Percentiles rank a stretch among this genome's conserved stretches.
phyloP scores from a whole-genome alignment of 2,113 vertebrate species.

The Hydrolagus affinis region DNA sequence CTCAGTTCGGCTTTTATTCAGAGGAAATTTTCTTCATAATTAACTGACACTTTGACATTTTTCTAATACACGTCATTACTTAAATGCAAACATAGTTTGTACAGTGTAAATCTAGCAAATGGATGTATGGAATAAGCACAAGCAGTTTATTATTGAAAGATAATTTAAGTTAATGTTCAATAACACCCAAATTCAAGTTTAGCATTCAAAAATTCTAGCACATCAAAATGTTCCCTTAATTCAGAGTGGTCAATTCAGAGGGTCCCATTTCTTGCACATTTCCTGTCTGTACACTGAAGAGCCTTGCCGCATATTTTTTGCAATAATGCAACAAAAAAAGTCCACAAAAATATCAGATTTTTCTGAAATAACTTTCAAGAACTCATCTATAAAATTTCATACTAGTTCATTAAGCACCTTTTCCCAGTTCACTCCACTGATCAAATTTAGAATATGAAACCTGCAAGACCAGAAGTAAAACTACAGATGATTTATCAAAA shows the following conservation, averaged over 20 bases:
- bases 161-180: background rate
- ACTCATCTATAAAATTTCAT: too few relatives aligned
- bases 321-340: background rate
- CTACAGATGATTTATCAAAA: background rate
- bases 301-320: background rate
- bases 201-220: background rate
- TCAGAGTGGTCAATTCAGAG: background rate
- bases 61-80: constrained; percentile 31
- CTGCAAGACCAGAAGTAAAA: background rate
- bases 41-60: constrained; percentile 32
- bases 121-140: background rate
- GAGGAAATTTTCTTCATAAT: constrained; percentile 27
- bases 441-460: background rate
- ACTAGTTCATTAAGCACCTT: background rate
- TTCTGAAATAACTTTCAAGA: background rate
- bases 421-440: background rate
- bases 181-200: background rate
- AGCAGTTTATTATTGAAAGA: constrained; percentile 18
- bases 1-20: constrained; percentile 23
- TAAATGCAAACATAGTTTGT: constrained; percentile 28
- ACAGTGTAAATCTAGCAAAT: constrained; percentile 26
- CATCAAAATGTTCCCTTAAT: background rate
- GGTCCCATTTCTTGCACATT: background rate
- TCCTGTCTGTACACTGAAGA: background rate
- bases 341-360: background rate